A percentile compares a stretch with the other conserved stretches of the same genome.
Evolutionary conservation across 2,888 invertebrate genomes (phyloP).

Genomic region (Slavum lentiscoides): DNA sequence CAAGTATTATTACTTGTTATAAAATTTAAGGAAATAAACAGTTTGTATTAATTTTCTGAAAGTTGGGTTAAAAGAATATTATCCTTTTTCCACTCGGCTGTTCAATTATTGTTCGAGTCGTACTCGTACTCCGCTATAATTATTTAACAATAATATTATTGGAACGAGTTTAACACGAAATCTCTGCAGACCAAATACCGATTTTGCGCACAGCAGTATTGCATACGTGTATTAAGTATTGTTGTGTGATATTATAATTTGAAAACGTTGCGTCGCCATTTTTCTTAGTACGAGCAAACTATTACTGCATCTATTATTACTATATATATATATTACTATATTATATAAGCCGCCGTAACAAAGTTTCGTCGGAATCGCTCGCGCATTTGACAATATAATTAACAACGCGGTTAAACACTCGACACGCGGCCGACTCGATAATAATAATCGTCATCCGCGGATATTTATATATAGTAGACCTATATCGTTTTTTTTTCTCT

Average conservation of each 20-base stretch:
- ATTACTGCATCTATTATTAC: conserved; percentile 27
- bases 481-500: background rate
- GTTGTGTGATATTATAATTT: conserved; percentile 26
- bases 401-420: conserved; percentile 44
- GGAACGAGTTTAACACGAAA: no score
- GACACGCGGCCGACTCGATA: conserved; percentile 18
- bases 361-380: conserved; percentile 36
- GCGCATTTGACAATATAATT: conserved; percentile 27
- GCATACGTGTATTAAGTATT: no score
- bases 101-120: no score
- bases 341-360: background rate
- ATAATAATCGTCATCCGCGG: background rate
- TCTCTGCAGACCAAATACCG: background rate
- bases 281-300: conserved; percentile 29
- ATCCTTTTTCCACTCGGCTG: no score
- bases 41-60: no score
- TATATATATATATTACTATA: no score
- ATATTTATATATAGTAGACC: background rate
- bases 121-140: no score
- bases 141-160: no score
- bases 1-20: no score
- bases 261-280: background rate
- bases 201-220: background rate
- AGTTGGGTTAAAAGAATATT: no score
- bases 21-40: no score